Evolutionary conservation across 2,888 invertebrate species (phyloP).

Genomic region (Pseudoips prasinana): DNA sequence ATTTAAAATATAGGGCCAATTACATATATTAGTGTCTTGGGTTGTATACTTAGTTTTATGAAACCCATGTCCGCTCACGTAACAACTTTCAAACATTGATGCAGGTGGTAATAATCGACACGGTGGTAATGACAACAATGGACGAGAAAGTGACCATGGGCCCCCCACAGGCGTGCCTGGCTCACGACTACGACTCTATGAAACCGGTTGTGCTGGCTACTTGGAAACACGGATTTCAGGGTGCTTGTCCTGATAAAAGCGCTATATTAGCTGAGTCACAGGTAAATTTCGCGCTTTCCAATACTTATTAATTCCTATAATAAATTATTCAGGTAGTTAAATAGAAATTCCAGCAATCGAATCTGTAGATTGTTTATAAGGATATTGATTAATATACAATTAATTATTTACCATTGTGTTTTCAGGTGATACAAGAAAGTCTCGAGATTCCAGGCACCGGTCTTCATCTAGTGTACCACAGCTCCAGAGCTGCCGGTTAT

Average conservation of each 20-base stretch:
- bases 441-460: conserved; percentile 96
- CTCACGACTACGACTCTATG: conserved; percentile 96
- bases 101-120: conserved; percentile 95
- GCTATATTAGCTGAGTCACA: conserved; percentile 95
- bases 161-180: conserved; percentile 89
- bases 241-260: conserved; percentile 95
- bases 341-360: no score
- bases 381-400: no score
- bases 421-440: conserved; percentile 95
- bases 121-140: conserved; percentile 90
- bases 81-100: no score
- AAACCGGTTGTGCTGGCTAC: conserved; percentile 96
- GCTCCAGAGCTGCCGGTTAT: conserved; percentile 96
- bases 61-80: no score
- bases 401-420: not conserved
- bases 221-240: conserved; percentile 97
- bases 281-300: conserved; percentile 63
- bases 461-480: conserved; percentile 97
- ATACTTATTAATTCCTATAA: no score
- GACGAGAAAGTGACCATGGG: conserved; percentile 87
- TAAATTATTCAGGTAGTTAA: no score
- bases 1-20: no score
- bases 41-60: no score
- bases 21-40: no score
- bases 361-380: no score